Evolutionary conservation across 2,113 vertebrate genomes (phyloP).

Genomic region (Bothrops jararaca): DNA sequence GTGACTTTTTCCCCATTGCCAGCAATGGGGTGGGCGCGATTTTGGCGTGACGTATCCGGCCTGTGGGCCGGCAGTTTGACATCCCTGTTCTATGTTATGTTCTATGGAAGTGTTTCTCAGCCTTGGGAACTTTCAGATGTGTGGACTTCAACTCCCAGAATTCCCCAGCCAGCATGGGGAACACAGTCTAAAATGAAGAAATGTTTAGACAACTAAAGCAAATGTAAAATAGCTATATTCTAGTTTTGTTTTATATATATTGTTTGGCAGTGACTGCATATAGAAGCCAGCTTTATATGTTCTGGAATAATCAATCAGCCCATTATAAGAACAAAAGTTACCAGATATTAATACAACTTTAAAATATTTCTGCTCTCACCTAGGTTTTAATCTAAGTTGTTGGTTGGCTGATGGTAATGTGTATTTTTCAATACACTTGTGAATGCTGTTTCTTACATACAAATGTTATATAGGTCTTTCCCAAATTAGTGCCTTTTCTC

Average conservation of each 20-base stretch:
- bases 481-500: neutral
- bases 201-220: neutral
- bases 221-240: neutral
- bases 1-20: no score
- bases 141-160: no score
- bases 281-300: slow-evolving; percentile 30
- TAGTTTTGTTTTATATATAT: neutral
- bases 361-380: slow-evolving; percentile 51
- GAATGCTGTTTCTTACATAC: slow-evolving; percentile 24
- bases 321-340: slow-evolving; percentile 12
- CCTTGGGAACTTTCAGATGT: no score
- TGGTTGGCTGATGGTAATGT: slow-evolving; percentile 42
- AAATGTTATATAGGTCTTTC: slow-evolving; percentile 20
- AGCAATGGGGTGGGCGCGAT: no score
- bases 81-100: neutral
- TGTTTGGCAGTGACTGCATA: slow-evolving; percentile 27
- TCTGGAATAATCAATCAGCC: slow-evolving; percentile 30
- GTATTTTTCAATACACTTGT: slow-evolving; percentile 26
- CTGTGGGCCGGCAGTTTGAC: no score
- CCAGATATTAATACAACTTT: slow-evolving; percentile 12
- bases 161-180: no score
- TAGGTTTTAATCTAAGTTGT: slow-evolving; percentile 42
- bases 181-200: slow-evolving; percentile 20
- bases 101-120: neutral
- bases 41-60: no score